Evolutionary conservation across 2,797 vertebrate genomes (phyloP).

Genomic region (Pantherophis alleghaniensis): DNA sequence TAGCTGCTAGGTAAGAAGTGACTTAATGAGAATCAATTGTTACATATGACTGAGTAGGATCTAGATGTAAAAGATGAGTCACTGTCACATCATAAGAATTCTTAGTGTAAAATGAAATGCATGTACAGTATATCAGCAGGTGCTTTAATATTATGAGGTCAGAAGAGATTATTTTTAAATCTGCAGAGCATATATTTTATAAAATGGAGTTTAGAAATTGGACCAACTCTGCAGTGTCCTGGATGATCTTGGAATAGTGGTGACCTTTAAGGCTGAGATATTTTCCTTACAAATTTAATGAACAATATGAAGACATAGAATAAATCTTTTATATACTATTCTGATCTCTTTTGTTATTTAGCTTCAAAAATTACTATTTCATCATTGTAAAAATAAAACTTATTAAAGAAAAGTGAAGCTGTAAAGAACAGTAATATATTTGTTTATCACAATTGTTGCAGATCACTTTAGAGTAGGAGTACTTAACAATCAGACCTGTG

Average conservation of each 20-base stretch:
- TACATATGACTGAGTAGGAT: slow-evolving; percentile 36
- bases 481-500: too few relatives aligned
- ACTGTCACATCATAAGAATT: slow-evolving; percentile 40
- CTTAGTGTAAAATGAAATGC: slow-evolving; percentile 44
- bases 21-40: slow-evolving; percentile 23
- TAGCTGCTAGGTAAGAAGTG: neutral
- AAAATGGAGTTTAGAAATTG: neutral
- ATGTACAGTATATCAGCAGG: neutral
- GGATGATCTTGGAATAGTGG: neutral
- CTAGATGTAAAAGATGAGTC: slow-evolving; percentile 30
- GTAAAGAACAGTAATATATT: neutral
- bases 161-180: neutral
- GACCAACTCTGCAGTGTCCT: neutral
- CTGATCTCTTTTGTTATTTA: neutral
- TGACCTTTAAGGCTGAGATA: neutral
- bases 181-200: neutral
- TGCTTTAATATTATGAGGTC: neutral
- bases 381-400: neutral
- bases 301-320: neutral
- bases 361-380: neutral
- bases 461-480: neutral
- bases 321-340: neutral
- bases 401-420: neutral
- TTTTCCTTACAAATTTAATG: neutral
- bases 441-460: neutral